Base-by-base conservation (phyloP, 2,888 invertebrate species). In the Noctua janthina region DNA sequence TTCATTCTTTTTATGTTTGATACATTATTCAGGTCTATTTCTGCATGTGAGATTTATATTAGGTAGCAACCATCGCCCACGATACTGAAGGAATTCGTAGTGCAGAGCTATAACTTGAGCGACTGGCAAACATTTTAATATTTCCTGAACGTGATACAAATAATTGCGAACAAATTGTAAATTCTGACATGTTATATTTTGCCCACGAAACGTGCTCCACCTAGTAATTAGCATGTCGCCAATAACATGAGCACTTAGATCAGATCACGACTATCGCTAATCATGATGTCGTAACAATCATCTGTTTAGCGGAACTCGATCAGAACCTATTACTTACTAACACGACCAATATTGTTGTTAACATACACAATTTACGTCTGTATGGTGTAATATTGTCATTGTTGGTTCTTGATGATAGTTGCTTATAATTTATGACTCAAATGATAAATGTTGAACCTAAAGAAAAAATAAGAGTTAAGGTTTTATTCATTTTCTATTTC, bases 141-240 rank as follows among this genome's bases (percentile, higher is more conserved):
- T 73, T 78, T 85, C 78, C 85, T 70, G 62, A 74, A 82, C 79
- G 70, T 82, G 84, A 85, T 81, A 72, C 56, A 67, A 70, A 86
- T 76, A 82, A 82, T 75, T 68, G 39, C 74, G 49, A 46, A 68
- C 20, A 59, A 71, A 66, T 73, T 49, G 20, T 54, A 46, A 35
- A 78, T 68, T 54, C 82, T 15, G 39, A 56, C 29, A 23, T 67
- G 66, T 80, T 72, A 80, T 29, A 75, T 56, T 72, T 80, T 39
- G 66, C 67, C 35, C 66, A 69, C 56, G 73, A 79, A 77, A 56
- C 43, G 13, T 70, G 66, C 69, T 64, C 10, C 13, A 43, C 17
- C 46, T 13, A 46, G 66, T 51, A 39, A 76, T 73, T 66, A 70
- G 43, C 74, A 56, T 54, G 10, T 43, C 35, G 67, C 67, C 74